Evolutionary conservation across 2,888 invertebrate genomes (phyloP), one percentile per base, ranked within the genome.

Genomic region (Caenorhabditis sulstoni): DNA sequence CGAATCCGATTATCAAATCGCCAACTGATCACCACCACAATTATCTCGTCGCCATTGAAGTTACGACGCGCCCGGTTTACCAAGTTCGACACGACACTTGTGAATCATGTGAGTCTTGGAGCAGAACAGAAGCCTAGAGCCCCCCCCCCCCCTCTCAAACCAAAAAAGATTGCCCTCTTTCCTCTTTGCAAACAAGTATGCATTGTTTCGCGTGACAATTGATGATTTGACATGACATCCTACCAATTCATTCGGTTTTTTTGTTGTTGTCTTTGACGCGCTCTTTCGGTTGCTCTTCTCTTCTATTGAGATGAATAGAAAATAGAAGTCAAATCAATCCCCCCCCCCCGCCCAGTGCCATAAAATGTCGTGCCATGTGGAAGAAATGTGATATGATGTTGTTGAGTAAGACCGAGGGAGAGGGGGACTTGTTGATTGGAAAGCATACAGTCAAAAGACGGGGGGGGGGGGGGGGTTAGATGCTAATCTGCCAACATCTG

Each of bases 21-120:
- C 14, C 82, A 83, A 73, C 64, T 84, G 16, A 61, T 83, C 5
- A 64, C 82, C 62, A 86, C 86, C 0, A 76, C 79, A 9, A 80
- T 89, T 1, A 85, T 89, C 14, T 89, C 89, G 4, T 83, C 89
- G 3, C 88, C 89, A 0, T 61, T 89, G 44, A 83, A 85, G 57
- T 71, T 89, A 9, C 74, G 87, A 55, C 59, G 84, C 41, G 87
- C 88, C 1, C 61, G 89, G 18, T 85, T 89, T 20, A 89, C 88
- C 9, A 87, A 87, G 67, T 89, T 89, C 66, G 88, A 88, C 70
- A 44, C 39, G 12, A 79, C 82, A 12, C 68, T 79, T 37, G 65
- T 67, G 9, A 82, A 83, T 62, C 79, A 84, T 64, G 87, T 87
- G 37, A 82, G 87, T 81, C 35, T 45, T 52, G 70, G 50, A n/a